phyloP scores from a whole-genome alignment of 2,113 vertebrate species.

The Clarias batrachus region DNA sequence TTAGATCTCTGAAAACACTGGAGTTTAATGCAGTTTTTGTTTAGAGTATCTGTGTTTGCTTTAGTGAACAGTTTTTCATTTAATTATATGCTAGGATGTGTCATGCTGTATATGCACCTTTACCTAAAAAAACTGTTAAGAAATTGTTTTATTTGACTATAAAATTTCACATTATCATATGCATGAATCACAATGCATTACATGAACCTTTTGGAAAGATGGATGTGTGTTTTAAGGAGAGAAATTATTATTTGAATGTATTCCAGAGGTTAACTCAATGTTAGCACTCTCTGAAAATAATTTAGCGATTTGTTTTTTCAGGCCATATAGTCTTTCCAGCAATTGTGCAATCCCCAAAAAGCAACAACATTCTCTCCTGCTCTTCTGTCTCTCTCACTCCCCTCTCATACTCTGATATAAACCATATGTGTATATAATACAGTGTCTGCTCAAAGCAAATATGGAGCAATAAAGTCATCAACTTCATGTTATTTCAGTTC shows the following conservation, averaged over 20 bases:
- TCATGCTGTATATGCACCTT: not conserved
- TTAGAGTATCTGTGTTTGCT: not conserved
- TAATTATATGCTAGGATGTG: not conserved
- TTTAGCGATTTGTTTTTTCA: conserved; percentile 7
- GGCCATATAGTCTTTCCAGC: not conserved
- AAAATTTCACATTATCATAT: not conserved
- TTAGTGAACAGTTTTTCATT: not conserved
- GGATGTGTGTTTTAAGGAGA: not conserved
- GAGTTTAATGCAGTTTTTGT: not conserved
- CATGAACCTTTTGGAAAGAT: not conserved
- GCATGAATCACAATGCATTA: not conserved
- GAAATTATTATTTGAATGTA: conserved; percentile 3
- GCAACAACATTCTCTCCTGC: not conserved
- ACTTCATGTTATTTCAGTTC: not conserved
- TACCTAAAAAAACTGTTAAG: not conserved
- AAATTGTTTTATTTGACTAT: not conserved
- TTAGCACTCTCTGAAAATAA: conserved; percentile 9
- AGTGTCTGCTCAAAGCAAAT: not conserved
- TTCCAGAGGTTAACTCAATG: not conserved
- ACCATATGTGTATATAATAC: not conserved
- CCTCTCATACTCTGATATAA: not conserved
- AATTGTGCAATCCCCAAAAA: not conserved
- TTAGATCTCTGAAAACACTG: not conserved
- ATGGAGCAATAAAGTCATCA: not conserved
- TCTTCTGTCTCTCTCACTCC: not conserved